Base-by-base conservation (phyloP, 2,888 invertebrate species). In the Macropis europaea region DNA sequence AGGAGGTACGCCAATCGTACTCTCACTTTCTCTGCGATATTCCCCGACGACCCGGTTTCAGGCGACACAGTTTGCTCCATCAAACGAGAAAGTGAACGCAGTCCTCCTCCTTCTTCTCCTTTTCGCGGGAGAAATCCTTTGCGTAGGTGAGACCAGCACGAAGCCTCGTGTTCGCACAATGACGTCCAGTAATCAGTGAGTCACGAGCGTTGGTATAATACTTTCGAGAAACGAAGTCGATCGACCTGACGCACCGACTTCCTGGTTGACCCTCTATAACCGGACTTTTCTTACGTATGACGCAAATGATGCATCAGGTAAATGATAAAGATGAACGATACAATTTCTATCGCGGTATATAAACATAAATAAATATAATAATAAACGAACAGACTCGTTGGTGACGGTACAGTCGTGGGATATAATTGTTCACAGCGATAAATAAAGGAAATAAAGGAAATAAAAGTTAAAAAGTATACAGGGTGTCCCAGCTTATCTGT, bases 11-110 rank as follows among this genome's bases (percentile, higher is more conserved):
- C 17, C 54, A 76, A 73, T 81, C 73, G 76, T 81, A 87, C 87
- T 87, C 85, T 87, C 87, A 87, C 87, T 87, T 87, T 87, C 87
- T 86, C 87, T 84, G 76, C 79, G 81, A 76, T 81, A 76, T 76
- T 66, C 60, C n/a, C 53, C 53, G 67, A 61, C 82, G 87, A 86
- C 87, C 87, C 78, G 86, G 80, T 86, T 87, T 62, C 79, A 59
- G 57, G 69, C 80, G 86, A 82, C 78, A 83, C 82, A 77, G 73
- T 82, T 77, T 64, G 71, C 69, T 57, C 64, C 68, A 60, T 72
- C 80, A 80, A 84, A 82, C 82, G 85, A 80, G 87, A 87, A 87
- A 87, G 87, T 86, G 86, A 86, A 83, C 75, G 82, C 76, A 70
- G 70, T 72, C 62, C 73, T 74, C 63, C 30, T 34, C 38, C 36